A percentile compares a stretch with the other conserved stretches of the same genome.
These are phyloP conservation scores for Sclerurus mexicanus DNA, from an alignment of 2,113 vertebrate species.

Conservation along the genomic window DNA sequence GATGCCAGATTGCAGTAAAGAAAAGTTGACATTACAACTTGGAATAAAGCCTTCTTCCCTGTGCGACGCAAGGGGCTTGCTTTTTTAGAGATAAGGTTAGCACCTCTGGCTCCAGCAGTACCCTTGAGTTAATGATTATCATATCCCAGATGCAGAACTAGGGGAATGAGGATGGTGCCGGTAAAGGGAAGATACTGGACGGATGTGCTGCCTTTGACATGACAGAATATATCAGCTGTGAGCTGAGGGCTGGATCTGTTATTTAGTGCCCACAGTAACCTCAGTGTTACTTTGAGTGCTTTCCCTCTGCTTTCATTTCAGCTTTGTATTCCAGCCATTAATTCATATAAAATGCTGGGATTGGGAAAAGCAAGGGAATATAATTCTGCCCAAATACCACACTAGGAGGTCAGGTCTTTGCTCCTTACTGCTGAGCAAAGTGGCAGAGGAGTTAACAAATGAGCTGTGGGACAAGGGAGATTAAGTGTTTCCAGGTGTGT, in stretches of 20 bases:
- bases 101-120: not conserved
- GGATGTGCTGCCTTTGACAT: not conserved
- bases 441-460: not conserved
- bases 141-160: not conserved
- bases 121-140: not conserved
- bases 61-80: not conserved
- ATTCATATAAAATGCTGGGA: not conserved
- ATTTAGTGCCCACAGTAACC: not conserved
- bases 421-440: not conserved
- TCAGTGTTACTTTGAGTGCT: not conserved
- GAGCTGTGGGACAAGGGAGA: not conserved
- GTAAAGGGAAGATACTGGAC: not conserved
- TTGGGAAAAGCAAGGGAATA: not conserved
- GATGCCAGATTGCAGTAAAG: not conserved
- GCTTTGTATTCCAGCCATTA: not conserved
- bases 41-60: not conserved
- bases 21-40: not conserved
- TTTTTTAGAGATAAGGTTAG: not conserved
- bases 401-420: not conserved
- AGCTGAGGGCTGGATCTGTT: not conserved
- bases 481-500: not conserved
- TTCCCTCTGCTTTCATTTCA: not conserved
- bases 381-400: not conserved
- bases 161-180: not conserved
- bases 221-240: not conserved